A percentile compares a stretch with the other conserved stretches of the same genome.
These are phyloP conservation scores for Magallana gigas DNA, from an alignment of 1,140 invertebrate species.

Conservation along the genomic window DNA sequence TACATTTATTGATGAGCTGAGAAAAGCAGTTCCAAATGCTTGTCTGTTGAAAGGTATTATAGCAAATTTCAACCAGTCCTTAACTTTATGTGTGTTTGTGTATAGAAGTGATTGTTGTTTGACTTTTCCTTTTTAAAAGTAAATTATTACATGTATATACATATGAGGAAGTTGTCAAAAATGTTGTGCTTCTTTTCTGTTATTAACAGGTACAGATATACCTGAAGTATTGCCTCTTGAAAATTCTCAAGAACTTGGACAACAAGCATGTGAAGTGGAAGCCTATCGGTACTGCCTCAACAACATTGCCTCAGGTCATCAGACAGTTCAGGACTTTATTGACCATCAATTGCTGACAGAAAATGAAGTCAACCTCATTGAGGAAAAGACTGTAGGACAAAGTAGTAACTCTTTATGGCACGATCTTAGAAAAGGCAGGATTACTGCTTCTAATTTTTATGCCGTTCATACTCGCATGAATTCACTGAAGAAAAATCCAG, in stretches of 20 bases:
- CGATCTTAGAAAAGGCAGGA: slow-evolving; percentile 30
- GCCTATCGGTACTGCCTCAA: not conserved
- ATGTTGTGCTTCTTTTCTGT: too few species aligned
- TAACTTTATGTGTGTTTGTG: not conserved
- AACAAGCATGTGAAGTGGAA: not conserved
- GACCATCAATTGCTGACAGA: not conserved
- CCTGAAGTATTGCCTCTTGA: not conserved
- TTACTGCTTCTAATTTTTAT: slow-evolving; percentile 48
- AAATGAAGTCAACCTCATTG: not conserved
- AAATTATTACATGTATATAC: too few species aligned
- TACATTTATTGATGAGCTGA: slow-evolving; percentile 25
- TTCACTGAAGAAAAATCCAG: not conserved
- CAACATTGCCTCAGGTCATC: not conserved
- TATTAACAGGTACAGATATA: not conserved
- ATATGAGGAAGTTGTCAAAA: too few species aligned
- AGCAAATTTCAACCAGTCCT: not conserved
- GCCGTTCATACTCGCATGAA: slow-evolving; percentile 16
- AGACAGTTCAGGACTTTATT: not conserved
- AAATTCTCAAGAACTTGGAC: not conserved
- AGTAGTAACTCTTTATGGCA: slow-evolving; percentile 10
- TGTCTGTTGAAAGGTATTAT: not conserved
- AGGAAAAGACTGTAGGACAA: slow-evolving; percentile 44
- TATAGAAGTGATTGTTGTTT: too few species aligned
- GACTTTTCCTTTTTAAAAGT: too few species aligned
- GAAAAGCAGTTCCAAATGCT: slow-evolving; percentile 33